These are phyloP conservation scores for Caloenas nicobarica DNA, from an alignment of 2,113 vertebrate genomes.

Conservation along the genomic window DNA sequence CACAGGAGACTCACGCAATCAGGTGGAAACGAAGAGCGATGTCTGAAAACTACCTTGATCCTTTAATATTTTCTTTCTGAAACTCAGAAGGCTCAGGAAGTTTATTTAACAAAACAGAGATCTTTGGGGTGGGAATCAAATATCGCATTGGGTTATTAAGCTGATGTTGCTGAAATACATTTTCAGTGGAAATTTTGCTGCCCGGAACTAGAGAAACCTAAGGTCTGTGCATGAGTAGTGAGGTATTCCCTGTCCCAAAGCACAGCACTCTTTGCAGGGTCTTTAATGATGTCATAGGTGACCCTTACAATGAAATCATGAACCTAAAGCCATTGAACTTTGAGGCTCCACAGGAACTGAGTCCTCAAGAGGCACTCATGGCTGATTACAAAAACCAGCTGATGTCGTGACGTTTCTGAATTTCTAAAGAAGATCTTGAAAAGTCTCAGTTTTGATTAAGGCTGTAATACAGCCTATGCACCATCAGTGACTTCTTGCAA, in stretches of 20 bases:
- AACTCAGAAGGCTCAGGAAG: background rate
- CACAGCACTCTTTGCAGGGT: background rate
- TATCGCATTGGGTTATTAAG: background rate
- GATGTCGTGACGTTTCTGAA: background rate
- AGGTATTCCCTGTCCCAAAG: background rate
- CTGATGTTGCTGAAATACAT: background rate
- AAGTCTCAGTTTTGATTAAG: background rate
- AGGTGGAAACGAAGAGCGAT: background rate
- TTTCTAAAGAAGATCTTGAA: background rate
- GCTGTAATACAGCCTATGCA: background rate
- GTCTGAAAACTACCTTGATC: background rate
- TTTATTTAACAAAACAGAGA: background rate
- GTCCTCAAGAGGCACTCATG: background rate
- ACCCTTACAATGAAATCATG: background rate
- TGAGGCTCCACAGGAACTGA: background rate
- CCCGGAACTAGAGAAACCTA: background rate
- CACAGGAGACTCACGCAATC: rapidly evolving
- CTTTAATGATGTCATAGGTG: background rate
- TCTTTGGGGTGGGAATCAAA: background rate
- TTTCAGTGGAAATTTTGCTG: background rate
- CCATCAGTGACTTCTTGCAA: background rate
- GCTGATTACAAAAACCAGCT: background rate
- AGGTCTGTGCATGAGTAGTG: background rate
- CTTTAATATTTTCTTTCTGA: background rate
- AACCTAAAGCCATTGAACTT: background rate